Evolutionary conservation across 2,113 vertebrate species (phyloP), one percentile per base, ranked within the genome.

Genomic region (Caretta caretta): DNA sequence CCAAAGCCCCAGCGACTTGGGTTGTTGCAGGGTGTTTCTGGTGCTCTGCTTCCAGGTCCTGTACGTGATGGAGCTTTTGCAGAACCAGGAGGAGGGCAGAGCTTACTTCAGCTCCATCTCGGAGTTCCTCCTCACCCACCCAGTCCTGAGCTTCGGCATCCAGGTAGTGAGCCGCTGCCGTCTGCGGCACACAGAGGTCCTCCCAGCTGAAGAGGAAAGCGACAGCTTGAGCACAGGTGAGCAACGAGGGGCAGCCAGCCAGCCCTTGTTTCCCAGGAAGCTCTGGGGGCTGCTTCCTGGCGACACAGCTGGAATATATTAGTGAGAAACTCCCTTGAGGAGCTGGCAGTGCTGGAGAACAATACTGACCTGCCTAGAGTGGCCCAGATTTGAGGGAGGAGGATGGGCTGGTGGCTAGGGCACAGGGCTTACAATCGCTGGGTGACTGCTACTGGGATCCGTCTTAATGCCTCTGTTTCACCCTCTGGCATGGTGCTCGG

Each of bases 91-190:
- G 35, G 99, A 99, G 24, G 99, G 99, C 48, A 98, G 98, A 46
- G 99, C 99, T 57, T 99, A 98, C 87, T 99, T 99, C 97, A 99
- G 99, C n/a, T 99, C 99, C 1, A 99, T 99, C 94, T 99, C 99
- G 0, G 99, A 99, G 98, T 99, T 99, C 97, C 98, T 99, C 89
- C 98, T 99, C 29, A 99, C 99, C n/a, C 99, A 99, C 93, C 99
- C 99, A 0, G 99, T 99, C 54, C 98, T 99, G 12, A 99, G 99
- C 98, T 99, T 99, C 4, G 99, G 99, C 29, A 99, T 99, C 78
- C 99, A 99, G 92, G 99, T 99, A 9, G 99, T 99, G 81, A 98
- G 98, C 79, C 99, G 98, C 83, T 98, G 99, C 93, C 98, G 99
- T 19, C 91, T 99, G 9, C 97, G 99, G 59, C 99, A 99, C 98